Base-by-base conservation (phyloP, 2,113 vertebrate species). In the Gorsachius goisagi region DNA sequence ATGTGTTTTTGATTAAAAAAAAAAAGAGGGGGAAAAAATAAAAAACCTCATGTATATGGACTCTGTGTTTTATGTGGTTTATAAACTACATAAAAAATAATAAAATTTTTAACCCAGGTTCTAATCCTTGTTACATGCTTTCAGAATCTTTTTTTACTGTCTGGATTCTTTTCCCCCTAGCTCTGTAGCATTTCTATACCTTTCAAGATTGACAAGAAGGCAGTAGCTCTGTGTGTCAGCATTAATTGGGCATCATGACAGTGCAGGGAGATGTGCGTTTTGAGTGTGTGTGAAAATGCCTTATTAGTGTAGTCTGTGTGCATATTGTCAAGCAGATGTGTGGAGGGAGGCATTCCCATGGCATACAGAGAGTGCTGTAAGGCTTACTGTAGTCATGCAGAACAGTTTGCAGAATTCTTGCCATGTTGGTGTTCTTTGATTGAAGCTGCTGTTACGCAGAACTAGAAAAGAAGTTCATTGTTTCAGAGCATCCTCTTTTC, bases 11-110 rank as follows among this genome's bases (percentile, higher is more conserved):
- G 7, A 59, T 23, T 64, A 3, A 21, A 60, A 20, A 30, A 64
- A 47, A 30, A 16, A n/a, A n/a, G n/a, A n/a, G n/a, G 1, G 4
- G 8, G 7, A 2, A 7, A 19, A 10, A 7, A 10, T 7, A 1
- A 0, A 59, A 32, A 4, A 32, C 6, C 11, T n/a, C 26, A 4
- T 12, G 52, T 44, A 14, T 7, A 23, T 5, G 18, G 26, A 19
- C 9, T 81, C 7, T 13, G 1, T 41, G 2, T 75, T 62, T 71
- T 58, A 15, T 41, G 7, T 50, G 7, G 24, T 69, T 69, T 88
- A 41, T 63, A 9, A 79, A 71, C 27, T 26, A 56, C 18, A 19
- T 6, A 12, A 18, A 33, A 53, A 82, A 45, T 66, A 71, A 72
- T 27, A 12, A 76, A 37, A 30, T 44, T 26, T 85, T 77, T 77